Evolutionary conservation across 2,797 vertebrate species (phyloP), one percentile per base, ranked within the genome.

Genomic region (Salarias fasciatus): DNA sequence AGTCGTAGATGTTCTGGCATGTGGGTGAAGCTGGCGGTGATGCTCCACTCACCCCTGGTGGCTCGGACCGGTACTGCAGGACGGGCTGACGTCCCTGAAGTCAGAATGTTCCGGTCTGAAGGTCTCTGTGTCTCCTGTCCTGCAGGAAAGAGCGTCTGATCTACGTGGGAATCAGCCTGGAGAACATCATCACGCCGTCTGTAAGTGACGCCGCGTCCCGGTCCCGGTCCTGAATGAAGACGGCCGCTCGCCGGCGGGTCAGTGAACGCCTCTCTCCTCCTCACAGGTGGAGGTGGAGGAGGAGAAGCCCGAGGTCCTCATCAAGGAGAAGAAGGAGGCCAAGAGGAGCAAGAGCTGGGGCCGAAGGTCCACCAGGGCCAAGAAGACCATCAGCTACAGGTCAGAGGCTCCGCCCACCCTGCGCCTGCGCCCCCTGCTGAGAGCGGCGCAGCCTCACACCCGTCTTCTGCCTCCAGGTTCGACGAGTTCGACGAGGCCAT

Each of bases 401-500:
- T 94, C 41, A 2, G 38, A 48, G 11, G 30, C 30, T 4, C 30
- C 4, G 30, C 4, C n/a, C n/a, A n/a, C n/a, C n/a, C n/a, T n/a
- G n/a, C n/a, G n/a, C n/a, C n/a, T n/a, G n/a, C n/a, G n/a, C n/a
- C n/a, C n/a, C n/a, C n/a, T n/a, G n/a, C n/a, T n/a, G n/a, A n/a
- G n/a, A n/a, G n/a, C n/a, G n/a, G n/a, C n/a, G n/a, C n/a, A n/a
- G n/a, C n/a, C n/a, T n/a, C n/a, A n/a, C n/a, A n/a, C n/a, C n/a
- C n/a, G n/a, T n/a, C n/a, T n/a, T 47, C 0, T 30, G 48, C 60
- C 69, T 3, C 51, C 85, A 99, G 98, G 75, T 99, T 99, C 81
- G 98, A 99, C 85, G 98, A 99, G 73, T 99, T 99, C 64, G 98
- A 99, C 53, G 98, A 99, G 87, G 98, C 98, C 1, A 99, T 99